phyloP scores from a whole-genome alignment of 1,140 invertebrate species.

The Temnothorax curvispinosus region DNA sequence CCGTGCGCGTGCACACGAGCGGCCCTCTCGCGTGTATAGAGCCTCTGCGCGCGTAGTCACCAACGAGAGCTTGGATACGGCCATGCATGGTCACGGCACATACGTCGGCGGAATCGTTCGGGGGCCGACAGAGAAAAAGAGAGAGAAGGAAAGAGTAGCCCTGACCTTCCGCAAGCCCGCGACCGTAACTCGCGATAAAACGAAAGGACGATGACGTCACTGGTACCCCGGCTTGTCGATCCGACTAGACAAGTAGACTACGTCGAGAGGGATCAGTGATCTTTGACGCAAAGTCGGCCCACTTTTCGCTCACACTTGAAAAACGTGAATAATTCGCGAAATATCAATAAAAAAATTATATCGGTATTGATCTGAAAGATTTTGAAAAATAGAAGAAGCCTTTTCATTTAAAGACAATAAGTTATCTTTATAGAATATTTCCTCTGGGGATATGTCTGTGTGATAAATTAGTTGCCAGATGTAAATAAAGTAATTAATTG shows the following conservation, averaged over 20 bases:
- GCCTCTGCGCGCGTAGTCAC: slow-evolving; percentile 57
- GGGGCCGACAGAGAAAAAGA: slow-evolving; percentile 50
- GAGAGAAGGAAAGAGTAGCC: slow-evolving; percentile 69
- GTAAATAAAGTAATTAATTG: too few relatives aligned
- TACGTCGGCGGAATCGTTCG: slow-evolving; percentile 65
- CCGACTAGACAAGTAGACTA: neutral
- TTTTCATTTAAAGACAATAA: neutral
- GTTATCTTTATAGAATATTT: neutral
- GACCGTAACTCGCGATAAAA: slow-evolving; percentile 71
- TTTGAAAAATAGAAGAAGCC: neutral
- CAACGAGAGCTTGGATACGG: slow-evolving; percentile 65
- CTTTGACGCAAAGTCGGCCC: neutral
- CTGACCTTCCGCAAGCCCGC: slow-evolving; percentile 79
- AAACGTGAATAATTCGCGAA: neutral
- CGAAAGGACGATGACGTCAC: slow-evolving; percentile 69
- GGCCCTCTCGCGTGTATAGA: slow-evolving; percentile 36
- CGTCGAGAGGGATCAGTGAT: neutral
- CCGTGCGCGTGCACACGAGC: slow-evolving; percentile 26
- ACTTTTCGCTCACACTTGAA: neutral
- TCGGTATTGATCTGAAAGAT: neutral
- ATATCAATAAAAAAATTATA: neutral
- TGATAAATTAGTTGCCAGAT: neutral
- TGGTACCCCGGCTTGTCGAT: slow-evolving; percentile 33
- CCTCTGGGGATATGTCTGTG: neutral
- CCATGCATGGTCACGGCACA: slow-evolving; percentile 73